Evolutionary conservation across 2,113 vertebrate species (phyloP).

Genomic region (Paramisgurnus dabryanus): DNA sequence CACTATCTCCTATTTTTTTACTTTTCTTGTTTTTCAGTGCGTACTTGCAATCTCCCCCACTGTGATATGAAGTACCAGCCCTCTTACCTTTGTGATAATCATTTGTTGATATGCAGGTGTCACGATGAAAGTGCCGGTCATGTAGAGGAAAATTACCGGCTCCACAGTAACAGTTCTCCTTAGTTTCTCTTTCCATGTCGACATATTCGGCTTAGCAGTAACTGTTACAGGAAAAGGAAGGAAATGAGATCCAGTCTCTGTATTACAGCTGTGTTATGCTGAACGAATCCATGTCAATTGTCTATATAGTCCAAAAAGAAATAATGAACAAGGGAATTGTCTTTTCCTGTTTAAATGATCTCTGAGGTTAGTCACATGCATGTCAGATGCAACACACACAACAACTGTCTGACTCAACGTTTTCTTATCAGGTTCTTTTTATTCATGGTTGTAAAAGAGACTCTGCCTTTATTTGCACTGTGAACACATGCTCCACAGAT

Average conservation of each 20-base stretch:
- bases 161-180: constrained; percentile 62
- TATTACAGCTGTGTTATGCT: constrained; percentile 11
- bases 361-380: constrained; percentile 39
- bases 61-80: neutral
- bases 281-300: neutral
- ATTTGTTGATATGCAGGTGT: constrained; percentile 59
- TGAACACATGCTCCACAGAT: constrained; percentile 17
- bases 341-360: neutral
- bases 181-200: constrained; percentile 49
- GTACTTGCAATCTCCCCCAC: neutral
- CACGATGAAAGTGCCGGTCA: constrained; percentile 60
- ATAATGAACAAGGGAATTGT: neutral
- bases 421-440: constrained; percentile 45
- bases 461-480: constrained; percentile 13
- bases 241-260: neutral
- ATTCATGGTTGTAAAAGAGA: constrained; percentile 8
- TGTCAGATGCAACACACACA: constrained; percentile 35
- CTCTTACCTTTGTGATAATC: constrained; percentile 61
- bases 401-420: constrained; percentile 37
- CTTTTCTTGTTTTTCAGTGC: neutral
- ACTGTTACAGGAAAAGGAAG: neutral
- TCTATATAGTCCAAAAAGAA: constrained; percentile 22
- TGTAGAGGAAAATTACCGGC: constrained; percentile 63
- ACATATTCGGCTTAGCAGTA: constrained; percentile 34
- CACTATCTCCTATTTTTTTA: constrained; percentile 1